Conservation (phyloP, 1,140 invertebrate genomes). For the Bombus pyrosoma region DNA sequence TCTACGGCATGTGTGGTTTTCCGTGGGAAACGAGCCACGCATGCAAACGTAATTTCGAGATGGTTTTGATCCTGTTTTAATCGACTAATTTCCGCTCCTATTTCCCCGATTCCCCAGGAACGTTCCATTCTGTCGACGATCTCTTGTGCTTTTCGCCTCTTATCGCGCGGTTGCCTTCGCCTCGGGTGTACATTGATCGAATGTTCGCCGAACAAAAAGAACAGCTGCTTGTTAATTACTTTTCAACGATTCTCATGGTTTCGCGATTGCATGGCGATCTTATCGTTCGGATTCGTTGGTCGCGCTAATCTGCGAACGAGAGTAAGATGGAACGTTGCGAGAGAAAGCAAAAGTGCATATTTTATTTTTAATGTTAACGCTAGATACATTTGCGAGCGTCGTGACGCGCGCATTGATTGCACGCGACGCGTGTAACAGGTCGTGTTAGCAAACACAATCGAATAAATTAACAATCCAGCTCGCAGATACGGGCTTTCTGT, state of each 20-base stretch:
- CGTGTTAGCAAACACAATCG: neutral
- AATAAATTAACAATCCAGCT: constrained; percentile 12
- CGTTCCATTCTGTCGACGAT: constrained; percentile 17
- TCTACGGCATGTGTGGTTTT: constrained; percentile 15
- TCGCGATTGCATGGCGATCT: too few species aligned
- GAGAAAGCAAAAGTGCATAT: neutral
- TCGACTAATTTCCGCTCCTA: constrained; percentile 38
- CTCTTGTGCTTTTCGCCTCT: neutral
- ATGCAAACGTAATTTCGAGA: constrained; percentile 28
- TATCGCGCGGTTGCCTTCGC: neutral
- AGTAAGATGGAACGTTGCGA: neutral
- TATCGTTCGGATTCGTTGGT: neutral
- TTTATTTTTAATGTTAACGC: constrained; percentile 13
- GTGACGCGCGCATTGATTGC: neutral
- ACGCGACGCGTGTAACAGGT: constrained; percentile 27
- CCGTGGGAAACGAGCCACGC: constrained; percentile 21
- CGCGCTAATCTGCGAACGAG: too few species aligned
- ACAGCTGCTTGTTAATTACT: neutral
- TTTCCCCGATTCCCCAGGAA: constrained; percentile 49
- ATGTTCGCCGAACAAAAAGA: neutral
- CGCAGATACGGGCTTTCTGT: too few species aligned
- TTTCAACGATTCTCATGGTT: neutral
- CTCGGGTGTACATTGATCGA: neutral
- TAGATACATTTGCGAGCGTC: neutral
- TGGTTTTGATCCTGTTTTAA: constrained; percentile 46